phyloP scores from a whole-genome alignment of 2,888 invertebrate genomes.

The Ferdinandea cuprea region DNA sequence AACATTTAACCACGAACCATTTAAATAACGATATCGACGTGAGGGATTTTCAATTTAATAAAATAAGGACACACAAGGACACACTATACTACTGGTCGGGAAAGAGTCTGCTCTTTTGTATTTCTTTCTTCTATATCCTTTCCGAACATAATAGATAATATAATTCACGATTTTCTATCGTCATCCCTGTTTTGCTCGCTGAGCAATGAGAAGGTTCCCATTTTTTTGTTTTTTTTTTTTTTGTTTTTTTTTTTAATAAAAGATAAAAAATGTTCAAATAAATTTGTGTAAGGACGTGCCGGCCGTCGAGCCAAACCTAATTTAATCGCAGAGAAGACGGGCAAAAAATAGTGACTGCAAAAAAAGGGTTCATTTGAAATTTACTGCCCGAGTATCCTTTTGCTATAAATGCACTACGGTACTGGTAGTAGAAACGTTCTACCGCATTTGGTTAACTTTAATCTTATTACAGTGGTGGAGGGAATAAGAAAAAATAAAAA shows the following conservation, averaged over 20 bases:
- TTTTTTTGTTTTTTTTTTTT: neutral
- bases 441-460: conserved; percentile 31
- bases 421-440: neutral
- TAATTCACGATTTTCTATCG: conserved; percentile 49
- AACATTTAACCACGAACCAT: conserved; percentile 69
- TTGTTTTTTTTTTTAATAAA: conserved; percentile 40
- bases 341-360: conserved; percentile 5
- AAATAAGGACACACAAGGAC: conserved; percentile 64
- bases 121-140: conserved; percentile 1
- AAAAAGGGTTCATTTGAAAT: conserved; percentile 57
- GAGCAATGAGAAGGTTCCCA: conserved; percentile 6
- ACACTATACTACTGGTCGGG: conserved; percentile 13
- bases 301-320: conserved; percentile 60
- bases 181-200: conserved; percentile 6
- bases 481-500: neutral
- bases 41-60: conserved; percentile 71
- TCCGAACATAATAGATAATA: conserved; percentile 41
- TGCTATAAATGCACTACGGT: conserved; percentile 32
- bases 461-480: conserved; percentile 19
- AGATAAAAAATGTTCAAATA: conserved; percentile 53
- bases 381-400: conserved; percentile 29
- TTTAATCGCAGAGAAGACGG: conserved; percentile 53
- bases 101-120: conserved; percentile 3
- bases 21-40: conserved; percentile 73
- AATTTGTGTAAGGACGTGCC: conserved; percentile 65